A percentile compares a stretch with the other conserved stretches of the same genome.
phyloP scores from a whole-genome alignment of 2,888 invertebrate species.

The Phengaris alcon region DNA sequence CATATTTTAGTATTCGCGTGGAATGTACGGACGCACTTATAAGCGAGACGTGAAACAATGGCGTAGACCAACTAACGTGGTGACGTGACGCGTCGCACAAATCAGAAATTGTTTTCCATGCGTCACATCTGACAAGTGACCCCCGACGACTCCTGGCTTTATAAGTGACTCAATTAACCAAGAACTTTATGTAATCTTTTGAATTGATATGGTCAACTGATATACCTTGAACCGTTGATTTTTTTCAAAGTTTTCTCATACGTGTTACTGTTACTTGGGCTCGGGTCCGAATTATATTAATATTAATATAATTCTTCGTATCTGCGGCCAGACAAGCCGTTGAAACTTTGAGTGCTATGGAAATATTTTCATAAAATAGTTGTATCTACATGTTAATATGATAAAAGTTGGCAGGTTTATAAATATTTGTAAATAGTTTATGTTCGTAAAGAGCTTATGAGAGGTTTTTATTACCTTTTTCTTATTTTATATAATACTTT shows the following conservation, averaged over 20 bases:
- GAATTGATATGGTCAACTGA: neutral
- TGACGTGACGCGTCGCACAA: neutral
- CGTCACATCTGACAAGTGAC: neutral
- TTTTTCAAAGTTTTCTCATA: neutral
- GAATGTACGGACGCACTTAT: too few species aligned
- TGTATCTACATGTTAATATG: neutral
- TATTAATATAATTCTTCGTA: neutral
- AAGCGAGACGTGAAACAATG: too few species aligned
- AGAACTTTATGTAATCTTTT: neutral
- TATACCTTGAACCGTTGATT: neutral
- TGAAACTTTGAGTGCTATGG: neutral
- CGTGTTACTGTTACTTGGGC: neutral
- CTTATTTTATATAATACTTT: neutral
- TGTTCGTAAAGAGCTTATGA: neutral
- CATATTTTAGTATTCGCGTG: too few species aligned
- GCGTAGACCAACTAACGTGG: neutral
- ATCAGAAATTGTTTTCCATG: neutral
- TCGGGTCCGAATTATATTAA: neutral
- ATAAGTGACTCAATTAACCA: neutral
- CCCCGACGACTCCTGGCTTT: neutral
- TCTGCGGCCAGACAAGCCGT: neutral
- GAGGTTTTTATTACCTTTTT: neutral
- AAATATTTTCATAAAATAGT: conserved; percentile 9
- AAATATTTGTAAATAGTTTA: conserved; percentile 8
- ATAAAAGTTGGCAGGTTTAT: neutral